Conservation (phyloP, 2,113 vertebrate genomes). For the Micronycteris hirsuta region DNA sequence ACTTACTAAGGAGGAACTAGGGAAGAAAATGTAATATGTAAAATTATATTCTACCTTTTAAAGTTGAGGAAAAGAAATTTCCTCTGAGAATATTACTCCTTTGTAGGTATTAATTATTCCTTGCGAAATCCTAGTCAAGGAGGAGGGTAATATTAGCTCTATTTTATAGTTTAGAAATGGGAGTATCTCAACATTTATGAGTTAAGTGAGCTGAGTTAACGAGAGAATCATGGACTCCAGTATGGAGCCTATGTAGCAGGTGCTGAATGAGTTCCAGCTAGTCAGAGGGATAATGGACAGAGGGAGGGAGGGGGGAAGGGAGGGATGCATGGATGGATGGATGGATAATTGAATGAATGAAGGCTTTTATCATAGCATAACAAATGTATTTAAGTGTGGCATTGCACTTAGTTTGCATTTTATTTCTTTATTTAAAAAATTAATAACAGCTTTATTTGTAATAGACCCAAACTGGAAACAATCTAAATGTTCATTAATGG, state of each 20-base stretch:
- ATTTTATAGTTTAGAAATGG: constrained; percentile 34
- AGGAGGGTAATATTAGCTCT: constrained; percentile 9
- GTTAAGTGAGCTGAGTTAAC: constrained; percentile 27
- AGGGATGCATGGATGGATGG: not conserved
- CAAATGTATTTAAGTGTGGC: not conserved
- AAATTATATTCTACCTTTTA: constrained; percentile 33
- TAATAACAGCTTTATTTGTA: not conserved
- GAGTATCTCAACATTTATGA: constrained; percentile 9
- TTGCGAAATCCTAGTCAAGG: not conserved
- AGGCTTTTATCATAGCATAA: not conserved
- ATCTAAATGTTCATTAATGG: not conserved
- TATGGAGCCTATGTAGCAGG: not conserved
- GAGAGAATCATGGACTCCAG: not conserved
- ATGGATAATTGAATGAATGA: not conserved
- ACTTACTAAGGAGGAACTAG: constrained; percentile 16
- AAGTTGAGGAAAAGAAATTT: constrained; percentile 31
- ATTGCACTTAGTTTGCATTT: not conserved
- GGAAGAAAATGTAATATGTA: constrained; percentile 3
- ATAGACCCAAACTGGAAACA: not conserved
- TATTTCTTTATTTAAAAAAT: not conserved
- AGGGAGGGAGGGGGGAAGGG: not conserved
- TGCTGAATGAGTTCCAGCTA: not conserved
- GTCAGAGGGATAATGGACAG: not conserved
- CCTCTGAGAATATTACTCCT: constrained; percentile 19
- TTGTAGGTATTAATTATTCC: constrained; percentile 41